Percentiles rank a stretch among this genome's conserved stretches.
phyloP scores from a whole-genome alignment of 2,888 invertebrate species.

The Lasioglossum oenotherae region DNA sequence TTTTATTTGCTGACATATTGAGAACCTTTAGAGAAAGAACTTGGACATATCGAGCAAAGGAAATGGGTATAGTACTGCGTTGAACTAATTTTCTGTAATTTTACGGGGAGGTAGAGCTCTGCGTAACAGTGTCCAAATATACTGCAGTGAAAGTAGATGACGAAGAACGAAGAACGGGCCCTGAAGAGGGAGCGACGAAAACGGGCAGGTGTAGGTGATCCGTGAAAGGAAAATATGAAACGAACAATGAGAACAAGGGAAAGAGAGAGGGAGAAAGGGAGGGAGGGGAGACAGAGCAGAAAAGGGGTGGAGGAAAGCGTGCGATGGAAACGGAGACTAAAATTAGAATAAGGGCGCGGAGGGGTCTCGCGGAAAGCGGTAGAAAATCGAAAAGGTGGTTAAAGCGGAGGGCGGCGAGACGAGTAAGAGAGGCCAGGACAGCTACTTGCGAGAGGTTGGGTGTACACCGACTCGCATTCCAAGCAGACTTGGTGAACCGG shows the following conservation, averaged over 20 bases:
- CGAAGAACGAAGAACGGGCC: background rate
- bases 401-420: conserved; percentile 43
- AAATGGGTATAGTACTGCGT: background rate
- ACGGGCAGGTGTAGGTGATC: conserved; percentile 40
- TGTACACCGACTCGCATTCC: conserved; percentile 80
- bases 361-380: conserved; percentile 39
- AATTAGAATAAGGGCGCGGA: conserved; percentile 53
- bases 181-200: background rate
- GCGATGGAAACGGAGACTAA: conserved; percentile 44
- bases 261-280: background rate
- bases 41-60: background rate
- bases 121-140: background rate
- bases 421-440: conserved; percentile 44
- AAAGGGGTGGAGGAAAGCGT: background rate
- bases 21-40: background rate
- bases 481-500: conserved; percentile 82
- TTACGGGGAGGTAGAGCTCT: background rate
- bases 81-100: background rate
- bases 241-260: conserved; percentile 10
- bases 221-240: conserved; percentile 58
- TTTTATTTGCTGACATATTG: background rate
- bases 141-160: background rate
- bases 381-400: conserved; percentile 57
- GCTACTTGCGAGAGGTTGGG: conserved; percentile 54
- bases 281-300: background rate